Percentiles rank a stretch among this genome's conserved stretches.
phyloP scores from a whole-genome alignment of 2,797 vertebrate genomes.

The Rhincodon typus region DNA sequence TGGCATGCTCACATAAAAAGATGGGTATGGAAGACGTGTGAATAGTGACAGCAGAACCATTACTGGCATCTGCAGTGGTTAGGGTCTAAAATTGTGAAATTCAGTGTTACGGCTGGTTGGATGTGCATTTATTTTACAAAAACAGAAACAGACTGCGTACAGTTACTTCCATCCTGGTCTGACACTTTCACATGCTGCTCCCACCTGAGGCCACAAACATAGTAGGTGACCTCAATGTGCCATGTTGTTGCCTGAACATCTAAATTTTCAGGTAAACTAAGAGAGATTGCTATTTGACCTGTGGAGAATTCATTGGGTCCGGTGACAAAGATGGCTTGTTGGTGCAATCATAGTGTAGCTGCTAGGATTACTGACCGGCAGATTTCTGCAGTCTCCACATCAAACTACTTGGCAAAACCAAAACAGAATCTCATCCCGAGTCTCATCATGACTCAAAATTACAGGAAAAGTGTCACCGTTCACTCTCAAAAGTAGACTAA shows the following conservation, averaged over 20 bases:
- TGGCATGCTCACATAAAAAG: neutral
- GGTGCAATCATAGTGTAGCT: neutral
- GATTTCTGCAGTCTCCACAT: neutral
- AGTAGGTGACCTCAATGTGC: neutral
- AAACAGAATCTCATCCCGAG: neutral
- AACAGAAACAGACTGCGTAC: neutral
- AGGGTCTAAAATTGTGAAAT: neutral
- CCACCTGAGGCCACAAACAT: neutral
- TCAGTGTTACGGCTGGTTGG: neutral
- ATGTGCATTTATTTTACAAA: neutral
- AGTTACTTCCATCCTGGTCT: neutral
- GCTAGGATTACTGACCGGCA: neutral
- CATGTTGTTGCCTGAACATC: neutral
- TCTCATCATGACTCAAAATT: neutral
- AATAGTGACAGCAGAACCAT: neutral
- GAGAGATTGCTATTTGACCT: neutral
- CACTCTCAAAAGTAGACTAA: neutral
- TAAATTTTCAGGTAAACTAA: neutral
- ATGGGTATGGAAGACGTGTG: neutral
- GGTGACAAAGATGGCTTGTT: neutral
- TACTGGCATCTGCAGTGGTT: neutral
- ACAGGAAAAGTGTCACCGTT: neutral
- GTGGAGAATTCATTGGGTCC: neutral
- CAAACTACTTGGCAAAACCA: neutral
- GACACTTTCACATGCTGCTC: neutral